Evolutionary conservation across 2,888 invertebrate genomes (phyloP).

Genomic region (Minunthozetes semirufus): DNA sequence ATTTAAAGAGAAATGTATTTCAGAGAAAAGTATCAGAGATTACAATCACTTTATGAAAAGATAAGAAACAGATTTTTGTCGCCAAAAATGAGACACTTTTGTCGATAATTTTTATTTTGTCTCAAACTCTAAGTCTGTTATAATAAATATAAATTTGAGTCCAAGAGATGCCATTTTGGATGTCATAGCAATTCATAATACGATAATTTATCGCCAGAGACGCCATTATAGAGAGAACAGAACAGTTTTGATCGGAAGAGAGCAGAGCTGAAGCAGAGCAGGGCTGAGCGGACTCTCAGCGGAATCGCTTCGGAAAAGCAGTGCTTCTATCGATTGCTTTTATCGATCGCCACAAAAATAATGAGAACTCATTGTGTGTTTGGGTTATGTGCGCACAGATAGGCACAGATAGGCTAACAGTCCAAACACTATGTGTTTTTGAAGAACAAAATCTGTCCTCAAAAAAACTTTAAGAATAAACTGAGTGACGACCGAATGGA

Average conservation of each 20-base stretch:
- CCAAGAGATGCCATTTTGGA: neutral
- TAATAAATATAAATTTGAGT: neutral
- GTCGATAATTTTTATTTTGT: neutral
- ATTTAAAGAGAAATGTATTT: neutral
- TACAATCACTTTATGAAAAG: neutral
- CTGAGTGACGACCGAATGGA: neutral
- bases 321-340: neutral
- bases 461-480: neutral
- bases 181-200: neutral
- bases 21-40: neutral
- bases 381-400: neutral
- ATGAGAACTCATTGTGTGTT: neutral
- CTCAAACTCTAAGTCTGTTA: neutral
- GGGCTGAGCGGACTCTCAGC: neutral
- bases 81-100: neutral
- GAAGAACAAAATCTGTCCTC: neutral
- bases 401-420: neutral
- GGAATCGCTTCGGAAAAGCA: neutral
- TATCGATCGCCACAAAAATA: neutral
- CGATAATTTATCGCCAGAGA: neutral
- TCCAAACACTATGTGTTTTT: neutral
- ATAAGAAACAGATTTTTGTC: neutral
- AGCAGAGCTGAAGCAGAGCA: neutral
- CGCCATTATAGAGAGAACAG: neutral
- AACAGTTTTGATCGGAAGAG: neutral